Conservation (phyloP, 2,888 invertebrate species). For the Brenthis hecate region DNA sequence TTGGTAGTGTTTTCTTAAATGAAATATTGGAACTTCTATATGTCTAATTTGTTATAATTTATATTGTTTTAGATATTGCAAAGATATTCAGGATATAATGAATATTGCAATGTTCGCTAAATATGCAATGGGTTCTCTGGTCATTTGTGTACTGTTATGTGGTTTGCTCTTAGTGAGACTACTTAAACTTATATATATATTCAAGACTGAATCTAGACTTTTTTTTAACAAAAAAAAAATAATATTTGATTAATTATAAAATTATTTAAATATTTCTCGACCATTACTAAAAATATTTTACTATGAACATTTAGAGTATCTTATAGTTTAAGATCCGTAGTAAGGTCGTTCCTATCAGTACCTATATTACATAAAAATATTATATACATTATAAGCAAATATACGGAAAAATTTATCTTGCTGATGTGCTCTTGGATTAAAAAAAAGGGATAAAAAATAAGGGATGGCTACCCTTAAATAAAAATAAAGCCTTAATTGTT, state of each 20-base stretch:
- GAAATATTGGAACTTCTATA: no score
- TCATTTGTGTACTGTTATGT: slow-evolving; percentile 58
- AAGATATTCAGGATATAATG: slow-evolving; percentile 48
- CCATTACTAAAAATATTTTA: no score
- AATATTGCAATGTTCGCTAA: slow-evolving; percentile 55
- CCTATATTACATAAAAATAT: no score
- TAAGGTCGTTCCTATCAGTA: no score
- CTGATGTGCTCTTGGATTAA: no score
- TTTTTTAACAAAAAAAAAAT: not conserved
- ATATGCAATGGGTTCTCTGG: slow-evolving; percentile 54
- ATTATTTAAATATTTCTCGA: not conserved
- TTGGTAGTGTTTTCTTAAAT: no score
- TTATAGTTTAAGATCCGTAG: not conserved
- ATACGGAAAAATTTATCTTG: no score
- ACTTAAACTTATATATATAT: not conserved
- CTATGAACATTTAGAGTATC: not conserved
- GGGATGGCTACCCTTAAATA: no score
- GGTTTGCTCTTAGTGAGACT: slow-evolving; percentile 54
- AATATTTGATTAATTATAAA: not conserved
- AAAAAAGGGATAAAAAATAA: no score
- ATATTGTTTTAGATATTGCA: slow-evolving; percentile 21
- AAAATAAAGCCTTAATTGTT: no score
- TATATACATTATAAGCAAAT: no score
- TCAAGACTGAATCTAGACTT: no score
- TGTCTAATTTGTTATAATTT: not conserved